Base-by-base conservation (phyloP, 2,797 vertebrate genomes). In the Sebastolobus alascanus region DNA sequence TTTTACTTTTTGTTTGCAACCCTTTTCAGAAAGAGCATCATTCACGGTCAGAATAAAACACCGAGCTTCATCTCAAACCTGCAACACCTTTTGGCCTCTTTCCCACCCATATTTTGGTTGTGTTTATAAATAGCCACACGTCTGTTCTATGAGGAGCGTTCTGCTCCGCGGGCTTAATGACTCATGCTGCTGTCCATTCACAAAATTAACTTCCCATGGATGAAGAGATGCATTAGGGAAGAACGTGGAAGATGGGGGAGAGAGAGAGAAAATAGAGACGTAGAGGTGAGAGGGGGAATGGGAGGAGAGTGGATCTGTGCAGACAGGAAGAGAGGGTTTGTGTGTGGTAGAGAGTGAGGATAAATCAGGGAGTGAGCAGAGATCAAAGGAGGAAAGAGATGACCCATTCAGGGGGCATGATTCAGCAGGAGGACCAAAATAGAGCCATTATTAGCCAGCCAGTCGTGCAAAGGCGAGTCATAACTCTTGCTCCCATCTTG, bases 371-470 rank as follows among this genome's bases (percentile, higher is more conserved):
- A 81, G 78, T 2, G 67, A 13, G 14, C 66, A 71, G 77, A 77
- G 82, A 83, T 92, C 60, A 75, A 85, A 80, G 75, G 35, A 60
- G 89, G 71, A 77, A 84, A 86, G 83, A 84, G 85, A 92, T 88
- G 92, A 90, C 87, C 87, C 82, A 78, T 88, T 92, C 84, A 88
- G 82, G 87, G 84, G 80, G 77, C 90, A 90, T 93, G 93, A 95
- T 89, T 94, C 94, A 94, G 93, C 93, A 93, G 79, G 64, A 88
- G 78, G 81, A 92, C 88, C 76, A 88, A 93, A 95, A 94, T 93
- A 93, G 90, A 93, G 88, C 79, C 75, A 87, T 91, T 92, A 94
- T 94, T 90, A 90, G 79, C 82, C 77, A 87, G 90, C 80, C 79
- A 89, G 90, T 90, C 61, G 55, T 80, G 87, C 86, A 90, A 75